Base-by-base conservation (phyloP, 2,888 invertebrate species). In the Celastrina argiolus region DNA sequence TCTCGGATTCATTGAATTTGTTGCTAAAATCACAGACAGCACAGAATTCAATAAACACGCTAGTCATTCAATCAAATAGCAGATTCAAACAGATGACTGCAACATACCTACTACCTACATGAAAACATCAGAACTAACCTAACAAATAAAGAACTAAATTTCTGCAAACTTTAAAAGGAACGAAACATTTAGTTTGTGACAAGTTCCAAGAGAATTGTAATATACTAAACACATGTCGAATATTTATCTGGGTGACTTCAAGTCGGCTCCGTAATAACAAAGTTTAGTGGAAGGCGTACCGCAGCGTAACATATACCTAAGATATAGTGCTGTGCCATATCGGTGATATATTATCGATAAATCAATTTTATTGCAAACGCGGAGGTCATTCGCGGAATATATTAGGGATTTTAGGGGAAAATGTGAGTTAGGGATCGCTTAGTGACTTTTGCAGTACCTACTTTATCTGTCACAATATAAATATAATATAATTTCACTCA, bases 171-270 rank as follows among this genome's bases (percentile, higher is more conserved):
- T 51, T 64, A 45, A 26, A 63, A 1, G 51, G 22, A 51, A 59
- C 34, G 34, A 61, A 34, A 36, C 12, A 61, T 34, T 39, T 8
- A 31, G 58, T 58, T 58, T 2, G 58, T 31, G 31, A 61, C 42
- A 31, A 34, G 22, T 61, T 61, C 18, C 59, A 3, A 45, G 31
- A 64, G 18, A 64, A 64, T 51, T 22, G 64, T 64, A 45, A 64
- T 64, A 64, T 51, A 51, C 51, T 51, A 45, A 64, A 64, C 64
- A 64, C 51, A 64, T 64, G 64, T 45, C 51, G 39, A 61, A 45
- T 64, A 51, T 64, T 41, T 65, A 65, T 59, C 58, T 58, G 42
- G 41, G 58, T 58, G 65, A 59, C 58, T 41, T 56, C 36, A 58
- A 65, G 39, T 42, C 58, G 65, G 41, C 26, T 65, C 31, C 65